Base-by-base conservation (phyloP, 2,797 vertebrate species). In the Martes flavigula region DNA sequence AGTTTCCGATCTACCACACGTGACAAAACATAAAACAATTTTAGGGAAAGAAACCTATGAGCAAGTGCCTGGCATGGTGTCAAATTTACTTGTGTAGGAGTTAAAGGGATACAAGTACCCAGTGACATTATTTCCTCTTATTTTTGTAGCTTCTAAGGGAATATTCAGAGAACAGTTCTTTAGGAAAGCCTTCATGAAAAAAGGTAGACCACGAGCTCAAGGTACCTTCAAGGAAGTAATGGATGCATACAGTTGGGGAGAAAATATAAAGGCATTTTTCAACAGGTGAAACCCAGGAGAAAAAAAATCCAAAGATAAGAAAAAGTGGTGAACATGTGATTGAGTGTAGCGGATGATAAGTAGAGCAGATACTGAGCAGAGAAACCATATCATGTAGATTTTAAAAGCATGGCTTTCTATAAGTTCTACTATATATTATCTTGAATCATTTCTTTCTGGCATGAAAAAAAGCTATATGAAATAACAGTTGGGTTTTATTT, bases 391-490 rank as follows among this genome's bases (percentile, higher is more conserved):
- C 32, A 38, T 30, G 25, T 20, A 87, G 48, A 38, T 96, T 90
- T 86, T 88, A 87, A 82, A 62, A n/a, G 17, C 48, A 66, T 20
- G 54, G 11, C 46, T 68, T 94, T 94, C 54, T 60, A 1, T 10
- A 58, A 94, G 72, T 97, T 91, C 94, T 84, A 91, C 40, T 62
- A 40, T 64, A n/a, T 73, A 70, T 81, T 84, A 73, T 58, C 60
- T 40, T 94, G 91, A 92, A 88, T 94, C 81, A 93, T 75, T 98
- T 98, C 54, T 90, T 97, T 96, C 95, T 94, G 92, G 60, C 58
- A 38, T 93, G 86, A 91, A 96, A 77, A 96, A 92, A 77, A 51
- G n/a, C 70, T 94, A 32, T 12, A 93, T 58, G 94, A 96, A 98
- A 89, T 93, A 95, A 85, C 5, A 21, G 48, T 54, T 96, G 73